These are phyloP conservation scores for Parambassis ranga DNA, from an alignment of 2,797 vertebrate species.

Conservation along the genomic window DNA sequence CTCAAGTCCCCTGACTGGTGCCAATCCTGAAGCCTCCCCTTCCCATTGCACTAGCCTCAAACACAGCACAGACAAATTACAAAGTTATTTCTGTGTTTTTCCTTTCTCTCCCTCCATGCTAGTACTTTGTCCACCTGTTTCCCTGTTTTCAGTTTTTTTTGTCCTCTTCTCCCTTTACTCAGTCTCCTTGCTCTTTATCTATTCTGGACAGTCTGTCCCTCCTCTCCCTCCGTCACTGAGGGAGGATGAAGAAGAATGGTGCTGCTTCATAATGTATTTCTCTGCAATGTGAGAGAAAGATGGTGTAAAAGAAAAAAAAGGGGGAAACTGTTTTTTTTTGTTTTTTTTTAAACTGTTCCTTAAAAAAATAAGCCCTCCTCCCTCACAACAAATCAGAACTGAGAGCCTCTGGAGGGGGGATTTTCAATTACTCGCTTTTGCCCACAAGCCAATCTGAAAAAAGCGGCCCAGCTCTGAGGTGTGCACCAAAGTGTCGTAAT, in stretches of 20 bases:
- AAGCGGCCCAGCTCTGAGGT: slow-evolving; percentile 51
- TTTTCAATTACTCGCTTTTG: slow-evolving; percentile 72
- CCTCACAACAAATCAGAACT: slow-evolving; percentile 46
- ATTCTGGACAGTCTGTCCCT: slow-evolving; percentile 74
- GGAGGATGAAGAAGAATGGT: slow-evolving; percentile 66
- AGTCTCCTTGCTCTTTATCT: slow-evolving; percentile 67
- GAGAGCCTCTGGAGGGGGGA: slow-evolving; percentile 27
- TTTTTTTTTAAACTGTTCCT: slow-evolving; percentile 38
- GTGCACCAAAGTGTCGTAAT: slow-evolving; percentile 59
- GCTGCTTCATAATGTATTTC: slow-evolving; percentile 70
- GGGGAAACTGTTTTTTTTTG: too few relatives aligned
- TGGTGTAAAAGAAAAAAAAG: slow-evolving; percentile 23
- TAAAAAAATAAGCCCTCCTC: slow-evolving; percentile 23
- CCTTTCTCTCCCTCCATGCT: neutral
- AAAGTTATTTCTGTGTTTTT: slow-evolving; percentile 11
- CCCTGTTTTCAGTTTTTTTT: slow-evolving; percentile 3
- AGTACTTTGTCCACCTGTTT: slow-evolving; percentile 32
- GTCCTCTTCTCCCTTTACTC: slow-evolving; percentile 17
- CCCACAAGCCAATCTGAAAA: slow-evolving; percentile 61
- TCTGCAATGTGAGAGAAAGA: slow-evolving; percentile 49
- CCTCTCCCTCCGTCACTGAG: slow-evolving; percentile 59
- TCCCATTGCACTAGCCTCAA: slow-evolving; percentile 50
- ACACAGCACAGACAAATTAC: slow-evolving; percentile 35
- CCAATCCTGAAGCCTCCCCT: slow-evolving; percentile 55
- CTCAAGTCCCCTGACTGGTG: slow-evolving; percentile 63